These are phyloP conservation scores for Anas flavirostris DNA, from an alignment of 2,797 vertebrate species.

Conservation along the genomic window DNA sequence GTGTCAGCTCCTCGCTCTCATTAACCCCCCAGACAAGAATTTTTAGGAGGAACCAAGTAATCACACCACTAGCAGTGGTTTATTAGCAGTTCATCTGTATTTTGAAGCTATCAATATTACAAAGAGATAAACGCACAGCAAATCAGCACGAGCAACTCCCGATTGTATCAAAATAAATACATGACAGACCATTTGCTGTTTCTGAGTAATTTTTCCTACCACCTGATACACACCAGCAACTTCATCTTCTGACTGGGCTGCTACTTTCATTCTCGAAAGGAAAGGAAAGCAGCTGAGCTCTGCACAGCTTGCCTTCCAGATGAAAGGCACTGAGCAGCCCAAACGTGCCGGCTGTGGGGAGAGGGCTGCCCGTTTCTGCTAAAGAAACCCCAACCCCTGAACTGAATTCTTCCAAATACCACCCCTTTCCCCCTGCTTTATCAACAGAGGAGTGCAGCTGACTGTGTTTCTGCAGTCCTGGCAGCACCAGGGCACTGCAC, in stretches of 20 bases:
- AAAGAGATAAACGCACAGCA: background rate
- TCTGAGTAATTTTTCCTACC: conserved; percentile 14
- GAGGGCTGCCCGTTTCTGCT: background rate
- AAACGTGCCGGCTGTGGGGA: background rate
- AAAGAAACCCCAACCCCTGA: background rate
- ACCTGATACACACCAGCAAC: conserved; percentile 40
- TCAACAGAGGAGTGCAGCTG: background rate
- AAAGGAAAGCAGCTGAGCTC: conserved; percentile 54
- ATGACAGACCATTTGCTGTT: background rate
- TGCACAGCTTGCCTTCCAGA: conserved; percentile 30
- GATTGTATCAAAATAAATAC: background rate
- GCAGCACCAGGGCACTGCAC: background rate
- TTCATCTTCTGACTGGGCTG: conserved; percentile 29
- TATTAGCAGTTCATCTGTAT: background rate
- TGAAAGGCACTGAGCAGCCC: background rate
- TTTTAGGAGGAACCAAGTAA: background rate
- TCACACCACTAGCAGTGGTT: background rate
- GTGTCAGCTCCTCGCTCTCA: background rate
- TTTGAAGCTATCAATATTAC: background rate
- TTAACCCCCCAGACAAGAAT: background rate
- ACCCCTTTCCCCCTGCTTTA: background rate
- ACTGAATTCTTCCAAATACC: background rate
- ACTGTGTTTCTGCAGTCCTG: background rate
- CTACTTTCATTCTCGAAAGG: conserved; percentile 68
- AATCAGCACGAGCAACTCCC: background rate